Evolutionary conservation across 2,797 vertebrate genomes (phyloP), one percentile per base, ranked within the genome.

Genomic region (Coregonus suidteri): DNA sequence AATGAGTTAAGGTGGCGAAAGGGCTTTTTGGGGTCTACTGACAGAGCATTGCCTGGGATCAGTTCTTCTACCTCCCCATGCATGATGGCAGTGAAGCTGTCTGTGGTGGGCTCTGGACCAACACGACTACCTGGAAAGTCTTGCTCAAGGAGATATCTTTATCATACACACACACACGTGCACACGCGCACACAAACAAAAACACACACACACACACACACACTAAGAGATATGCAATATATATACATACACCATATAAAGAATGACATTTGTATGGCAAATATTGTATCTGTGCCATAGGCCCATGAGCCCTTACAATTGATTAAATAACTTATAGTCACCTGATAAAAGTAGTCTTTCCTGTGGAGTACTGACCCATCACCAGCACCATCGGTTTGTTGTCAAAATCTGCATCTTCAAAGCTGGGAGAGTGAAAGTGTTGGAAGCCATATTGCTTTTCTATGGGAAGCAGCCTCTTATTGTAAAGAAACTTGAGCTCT

Each of bases 371-470:
- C 77, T 97, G 96, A 9, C 96, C 96, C 20, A 95, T 94, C 87
- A 98, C 95, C 82, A 98, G 82, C 56, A 98, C 94, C 96, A 97
- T 97, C 0, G 96, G 96, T 69, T 98, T 97, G 84, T 93, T 96
- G 11, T 95, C 95, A 34, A 98, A 98, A 83, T 98, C 96, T 0
- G 96, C 96, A 0, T 96, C 96, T 75, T 97, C 96, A 68, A 96
- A 91, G 16, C 95, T 90, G 0, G 96, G 94, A 0, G 96, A 96
- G 78, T 97, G 95, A 81, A 96, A 97, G 20, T 96, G 91, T 14
- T 96, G 95, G 64, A 97, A 98, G 1, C 90, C 90, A 68, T 95
- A 97, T 13, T 95, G 89, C 20, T 96, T 96, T 81, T 98, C 96
- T 62, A 97, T 90, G 0, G 96, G 96, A 53, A 96, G 84, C 59